These are phyloP conservation scores for Brachirus orientalis DNA, from an alignment of 2,113 vertebrate species.

Conservation along the genomic window DNA sequence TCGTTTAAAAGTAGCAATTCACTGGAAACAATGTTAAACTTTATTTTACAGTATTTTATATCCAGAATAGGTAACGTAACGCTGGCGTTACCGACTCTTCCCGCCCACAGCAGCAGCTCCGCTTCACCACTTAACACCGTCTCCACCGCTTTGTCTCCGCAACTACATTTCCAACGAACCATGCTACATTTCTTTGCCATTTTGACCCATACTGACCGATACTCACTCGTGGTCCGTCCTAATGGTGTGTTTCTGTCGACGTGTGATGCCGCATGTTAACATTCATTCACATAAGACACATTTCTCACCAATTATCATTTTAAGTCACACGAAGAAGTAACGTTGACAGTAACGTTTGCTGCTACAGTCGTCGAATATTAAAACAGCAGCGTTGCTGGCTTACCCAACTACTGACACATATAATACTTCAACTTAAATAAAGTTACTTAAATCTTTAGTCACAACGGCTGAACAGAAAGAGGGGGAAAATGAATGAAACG, in stretches of 20 bases:
- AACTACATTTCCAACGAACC: neutral
- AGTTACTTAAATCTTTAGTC: slow-evolving; percentile 48
- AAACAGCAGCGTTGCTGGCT: neutral
- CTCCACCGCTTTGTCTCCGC: slow-evolving; percentile 68
- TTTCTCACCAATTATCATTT: slow-evolving; percentile 3
- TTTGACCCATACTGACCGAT: neutral
- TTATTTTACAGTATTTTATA: no score
- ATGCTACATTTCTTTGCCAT: neutral
- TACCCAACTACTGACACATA: neutral
- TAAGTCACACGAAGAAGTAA: slow-evolving; percentile 34
- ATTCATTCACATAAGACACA: slow-evolving; percentile 4
- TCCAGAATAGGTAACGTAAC: slow-evolving; percentile 22
- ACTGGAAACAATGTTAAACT: no score
- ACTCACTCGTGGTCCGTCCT: neutral
- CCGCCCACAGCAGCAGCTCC: slow-evolving; percentile 71
- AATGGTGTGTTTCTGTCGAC: neutral
- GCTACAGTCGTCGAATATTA: neutral
- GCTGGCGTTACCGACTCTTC: slow-evolving; percentile 56
- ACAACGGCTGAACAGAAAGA: slow-evolving; percentile 14
- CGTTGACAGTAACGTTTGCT: neutral
- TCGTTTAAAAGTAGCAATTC: no score
- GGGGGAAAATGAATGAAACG: slow-evolving; percentile 59
- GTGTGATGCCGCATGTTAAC: slow-evolving; percentile 19
- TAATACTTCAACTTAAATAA: slow-evolving; percentile 29
- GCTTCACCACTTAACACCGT: slow-evolving; percentile 53